A percentile compares a stretch with the other conserved stretches of the same genome.
phyloP scores from a whole-genome alignment of 1,140 invertebrate species.

The Drosophila neocordata region DNA sequence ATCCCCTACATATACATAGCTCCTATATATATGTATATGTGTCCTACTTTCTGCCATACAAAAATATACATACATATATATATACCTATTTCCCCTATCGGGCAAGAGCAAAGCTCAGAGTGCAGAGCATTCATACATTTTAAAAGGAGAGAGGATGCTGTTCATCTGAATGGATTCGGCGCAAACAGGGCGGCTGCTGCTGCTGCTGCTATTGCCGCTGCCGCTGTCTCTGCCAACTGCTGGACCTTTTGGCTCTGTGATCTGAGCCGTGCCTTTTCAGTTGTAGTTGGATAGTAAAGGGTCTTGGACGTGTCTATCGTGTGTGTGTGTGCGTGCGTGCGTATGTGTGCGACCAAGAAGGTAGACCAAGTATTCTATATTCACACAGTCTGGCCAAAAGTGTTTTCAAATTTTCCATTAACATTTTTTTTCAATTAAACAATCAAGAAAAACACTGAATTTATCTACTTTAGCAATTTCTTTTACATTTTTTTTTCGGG shows the following conservation, averaged over 20 bases:
- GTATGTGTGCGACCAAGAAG: slow-evolving; percentile 76
- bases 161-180: slow-evolving; percentile 57
- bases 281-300: slow-evolving; percentile 81
- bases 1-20: slow-evolving; percentile 10
- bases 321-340: slow-evolving; percentile 24
- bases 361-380: slow-evolving; percentile 3
- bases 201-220: slow-evolving; percentile 30
- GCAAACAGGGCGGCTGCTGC: slow-evolving; percentile 71
- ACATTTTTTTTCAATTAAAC: not conserved
- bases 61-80: slow-evolving; percentile 14
- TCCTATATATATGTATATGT: slow-evolving; percentile 54
- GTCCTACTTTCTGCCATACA: slow-evolving; percentile 74
- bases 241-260: slow-evolving; percentile 24
- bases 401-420: not conserved
- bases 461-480: not conserved
- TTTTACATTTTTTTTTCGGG: slow-evolving; percentile 3
- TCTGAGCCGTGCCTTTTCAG: slow-evolving; percentile 66
- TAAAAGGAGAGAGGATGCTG: not conserved
- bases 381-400: not conserved
- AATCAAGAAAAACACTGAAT: no score
- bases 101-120: slow-evolving; percentile 8
- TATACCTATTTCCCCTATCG: slow-evolving; percentile 65
- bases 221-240: slow-evolving; percentile 31
- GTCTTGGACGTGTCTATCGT: slow-evolving; percentile 62
- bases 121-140: slow-evolving; percentile 1